phyloP scores from a whole-genome alignment of 2,113 vertebrate species.

The Sinocyclocheilus anophthalmus region DNA sequence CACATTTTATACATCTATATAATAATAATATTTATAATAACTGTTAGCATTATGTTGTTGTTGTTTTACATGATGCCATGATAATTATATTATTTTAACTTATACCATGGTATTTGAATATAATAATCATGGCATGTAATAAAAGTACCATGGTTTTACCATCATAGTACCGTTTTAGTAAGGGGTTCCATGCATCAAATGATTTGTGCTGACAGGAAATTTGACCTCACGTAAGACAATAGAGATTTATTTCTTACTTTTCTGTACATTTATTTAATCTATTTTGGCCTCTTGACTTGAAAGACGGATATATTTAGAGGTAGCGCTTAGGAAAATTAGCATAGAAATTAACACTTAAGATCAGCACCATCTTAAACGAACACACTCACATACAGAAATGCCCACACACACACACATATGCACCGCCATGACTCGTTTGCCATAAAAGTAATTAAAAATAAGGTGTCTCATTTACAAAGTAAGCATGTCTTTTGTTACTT shows the following conservation, averaged over 20 bases:
- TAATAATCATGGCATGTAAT: neutral
- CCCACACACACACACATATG: neutral
- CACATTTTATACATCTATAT: neutral
- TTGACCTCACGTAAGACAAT: neutral
- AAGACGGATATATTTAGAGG: constrained; percentile 53
- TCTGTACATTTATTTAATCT: constrained; percentile 32
- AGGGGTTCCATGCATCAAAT: neutral
- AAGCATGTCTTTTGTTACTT: constrained; percentile 20
- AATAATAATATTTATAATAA: no score
- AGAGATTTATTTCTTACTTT: neutral
- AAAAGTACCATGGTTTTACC: neutral
- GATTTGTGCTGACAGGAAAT: neutral
- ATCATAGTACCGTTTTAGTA: neutral
- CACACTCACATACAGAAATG: neutral
- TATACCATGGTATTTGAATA: neutral
- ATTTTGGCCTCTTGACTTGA: constrained; percentile 40
- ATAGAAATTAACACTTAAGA: constrained; percentile 35
- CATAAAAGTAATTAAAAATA: constrained; percentile 46
- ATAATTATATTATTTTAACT: neutral
- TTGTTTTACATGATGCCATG: neutral
- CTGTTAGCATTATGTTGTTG: neutral
- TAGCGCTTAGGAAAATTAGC: constrained; percentile 49
- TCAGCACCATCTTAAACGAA: constrained; percentile 24
- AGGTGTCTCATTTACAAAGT: constrained; percentile 40
- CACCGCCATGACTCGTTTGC: constrained; percentile 34